Conservation (phyloP, 1,140 invertebrate genomes). For the Hyphantria cunea region DNA sequence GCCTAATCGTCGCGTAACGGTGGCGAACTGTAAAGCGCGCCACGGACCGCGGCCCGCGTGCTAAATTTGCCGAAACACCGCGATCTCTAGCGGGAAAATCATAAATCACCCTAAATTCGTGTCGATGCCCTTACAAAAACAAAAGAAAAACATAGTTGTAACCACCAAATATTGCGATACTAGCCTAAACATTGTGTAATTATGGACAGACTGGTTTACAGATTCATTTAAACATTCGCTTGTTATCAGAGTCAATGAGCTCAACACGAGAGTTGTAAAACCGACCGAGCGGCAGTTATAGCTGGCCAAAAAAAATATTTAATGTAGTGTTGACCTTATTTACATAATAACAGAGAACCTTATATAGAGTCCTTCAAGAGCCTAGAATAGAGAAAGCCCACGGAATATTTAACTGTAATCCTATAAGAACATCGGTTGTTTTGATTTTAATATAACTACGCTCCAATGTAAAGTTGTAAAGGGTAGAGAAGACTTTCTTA, state of each 20-base stretch:
- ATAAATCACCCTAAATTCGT: slow-evolving; percentile 63
- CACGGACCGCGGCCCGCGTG: slow-evolving; percentile 70
- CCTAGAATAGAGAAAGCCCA: too few species aligned
- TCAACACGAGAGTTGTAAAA: slow-evolving; percentile 3
- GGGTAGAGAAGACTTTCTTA: too few species aligned
- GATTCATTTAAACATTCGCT: not conserved
- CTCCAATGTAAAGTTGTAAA: too few species aligned
- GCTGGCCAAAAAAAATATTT: slow-evolving; percentile 3
- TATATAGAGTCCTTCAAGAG: too few species aligned
- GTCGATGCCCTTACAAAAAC: slow-evolving; percentile 51
- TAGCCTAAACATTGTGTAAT: not conserved
- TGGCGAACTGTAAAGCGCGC: slow-evolving; percentile 76
- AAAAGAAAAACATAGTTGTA: slow-evolving; percentile 33
- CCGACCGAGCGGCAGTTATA: slow-evolving; percentile 11
- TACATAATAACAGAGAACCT: not conserved
- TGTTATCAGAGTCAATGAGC: slow-evolving; percentile 15
- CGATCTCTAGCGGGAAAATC: slow-evolving; percentile 73
- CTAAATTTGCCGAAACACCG: slow-evolving; percentile 80
- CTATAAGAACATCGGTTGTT: too few species aligned
- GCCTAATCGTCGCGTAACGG: slow-evolving; percentile 77
- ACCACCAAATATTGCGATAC: slow-evolving; percentile 3
- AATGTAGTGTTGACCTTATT: slow-evolving; percentile 16
- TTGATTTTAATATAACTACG: too few species aligned
- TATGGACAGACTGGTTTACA: not conserved
- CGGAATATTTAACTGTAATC: too few species aligned